Base-by-base conservation (phyloP, 2,113 vertebrate genomes). In the Steatornis caripensis region DNA sequence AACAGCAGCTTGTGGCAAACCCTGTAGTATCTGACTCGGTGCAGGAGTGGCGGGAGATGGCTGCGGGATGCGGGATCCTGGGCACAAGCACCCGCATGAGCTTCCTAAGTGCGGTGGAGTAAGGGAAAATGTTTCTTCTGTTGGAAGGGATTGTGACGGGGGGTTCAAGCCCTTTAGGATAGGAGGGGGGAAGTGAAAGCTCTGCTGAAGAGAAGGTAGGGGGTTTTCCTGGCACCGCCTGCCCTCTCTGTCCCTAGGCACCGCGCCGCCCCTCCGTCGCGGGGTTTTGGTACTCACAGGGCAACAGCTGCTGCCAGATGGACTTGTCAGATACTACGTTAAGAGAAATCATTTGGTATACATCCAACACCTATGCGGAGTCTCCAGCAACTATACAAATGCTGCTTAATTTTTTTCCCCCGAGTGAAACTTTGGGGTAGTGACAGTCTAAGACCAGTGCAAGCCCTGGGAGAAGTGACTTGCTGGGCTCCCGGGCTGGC, bases 191-290 rank as follows among this genome's bases (percentile, higher is more conserved):
- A 95, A 93, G 55, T 46, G 55, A 93, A 81, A 94, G 36, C 16
- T 55, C 58, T 86, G 62, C 75, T 91, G 72, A 62, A 70, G 68
- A 68, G 69, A 77, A 95, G 75, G 91, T 93, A 66, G 34, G 60
- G 54, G 60, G 3, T 32, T 93, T 95, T 96, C 69, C 81, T 90
- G 86, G 58, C 43, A 27, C 49, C 57, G 66, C 57, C 60, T 68
- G 24, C 22, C 53, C 48, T 62, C 49, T 68, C 36, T 72, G 57
- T 79, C 65, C 69, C 30, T 58, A 71, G 89, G 46, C 82, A 83
- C 61, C 0, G 0, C 1, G 3, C 34, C 0, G 1, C 15, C 49
- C 0, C 0, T 80, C 75, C 93, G 68, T 65, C 83, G 37, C 0
- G 0, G 64, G 18, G 36, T 39, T 95, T 92, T 78, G 68, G 48